These are phyloP conservation scores for Phortica okadai DNA, from an alignment of 2,888 invertebrate species.

Conservation along the genomic window DNA sequence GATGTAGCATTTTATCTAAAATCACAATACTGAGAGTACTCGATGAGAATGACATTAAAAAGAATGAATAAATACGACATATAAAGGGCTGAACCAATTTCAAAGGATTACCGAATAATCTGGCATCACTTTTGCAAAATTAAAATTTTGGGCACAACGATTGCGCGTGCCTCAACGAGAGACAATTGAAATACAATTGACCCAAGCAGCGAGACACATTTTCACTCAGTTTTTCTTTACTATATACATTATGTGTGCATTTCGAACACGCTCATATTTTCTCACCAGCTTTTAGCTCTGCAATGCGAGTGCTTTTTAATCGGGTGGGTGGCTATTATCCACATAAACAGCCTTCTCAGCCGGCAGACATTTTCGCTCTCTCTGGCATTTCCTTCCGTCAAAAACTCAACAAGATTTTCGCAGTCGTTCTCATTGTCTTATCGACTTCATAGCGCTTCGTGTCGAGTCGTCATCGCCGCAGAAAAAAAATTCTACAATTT, in stretches of 20 bases:
- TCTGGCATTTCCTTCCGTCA: constrained; percentile 6
- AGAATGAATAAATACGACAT: too few species aligned
- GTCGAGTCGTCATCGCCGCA: background rate
- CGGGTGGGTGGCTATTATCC: constrained; percentile 41
- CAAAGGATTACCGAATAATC: too few species aligned
- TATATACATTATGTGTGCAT: background rate
- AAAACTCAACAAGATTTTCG: constrained; percentile 10
- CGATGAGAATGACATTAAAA: too few species aligned
- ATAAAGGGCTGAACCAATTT: too few species aligned
- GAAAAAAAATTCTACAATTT: constrained; percentile 31
- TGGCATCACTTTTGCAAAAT: too few species aligned
- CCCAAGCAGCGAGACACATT: too few species aligned
- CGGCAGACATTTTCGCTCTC: constrained; percentile 35
- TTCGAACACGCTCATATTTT: background rate
- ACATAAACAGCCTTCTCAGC: constrained; percentile 57
- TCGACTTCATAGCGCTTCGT: constrained; percentile 51
- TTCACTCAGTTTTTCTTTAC: too few species aligned
- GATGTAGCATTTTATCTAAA: too few species aligned
- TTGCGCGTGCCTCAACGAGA: too few species aligned
- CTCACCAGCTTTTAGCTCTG: background rate
- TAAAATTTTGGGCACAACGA: too few species aligned
- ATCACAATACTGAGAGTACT: too few species aligned
- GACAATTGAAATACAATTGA: too few species aligned
- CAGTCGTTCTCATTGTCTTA: constrained; percentile 49
- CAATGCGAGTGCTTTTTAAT: background rate